phyloP scores from a whole-genome alignment of 2,113 vertebrate species.

The Anarrhichthys ocellatus region DNA sequence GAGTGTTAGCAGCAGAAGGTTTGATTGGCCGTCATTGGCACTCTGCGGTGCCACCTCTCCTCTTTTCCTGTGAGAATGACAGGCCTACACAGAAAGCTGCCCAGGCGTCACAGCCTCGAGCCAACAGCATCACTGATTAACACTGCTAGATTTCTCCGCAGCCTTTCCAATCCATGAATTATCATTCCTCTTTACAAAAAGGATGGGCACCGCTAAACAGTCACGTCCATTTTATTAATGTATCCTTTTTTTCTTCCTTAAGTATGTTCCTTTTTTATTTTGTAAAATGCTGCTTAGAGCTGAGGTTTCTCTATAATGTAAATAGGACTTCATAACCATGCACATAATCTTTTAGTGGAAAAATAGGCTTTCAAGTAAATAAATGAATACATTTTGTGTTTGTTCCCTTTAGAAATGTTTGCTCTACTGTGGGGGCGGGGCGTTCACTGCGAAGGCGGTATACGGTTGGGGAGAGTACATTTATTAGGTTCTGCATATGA shows the following conservation, averaged over 20 bases:
- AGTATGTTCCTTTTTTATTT: background rate
- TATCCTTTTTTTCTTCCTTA: conserved; percentile 9
- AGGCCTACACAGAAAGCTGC: conserved; percentile 67
- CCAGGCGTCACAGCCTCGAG: conserved; percentile 54
- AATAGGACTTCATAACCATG: conserved; percentile 33
- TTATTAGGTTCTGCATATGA: background rate
- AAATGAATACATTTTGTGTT: conserved; percentile 13
- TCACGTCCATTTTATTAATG: conserved; percentile 28
- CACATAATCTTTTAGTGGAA: conserved; percentile 1
- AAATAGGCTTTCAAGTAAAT: conserved; percentile 25
- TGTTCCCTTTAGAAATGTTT: background rate
- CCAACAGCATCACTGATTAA: conserved; percentile 70
- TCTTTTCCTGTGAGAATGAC: conserved; percentile 67
- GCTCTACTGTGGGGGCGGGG: background rate
- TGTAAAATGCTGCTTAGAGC: conserved; percentile 20
- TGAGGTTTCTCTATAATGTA: conserved; percentile 28
- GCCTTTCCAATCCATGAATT: conserved; percentile 55
- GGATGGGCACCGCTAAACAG: conserved; percentile 35
- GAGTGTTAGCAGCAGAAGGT: conserved; percentile 74
- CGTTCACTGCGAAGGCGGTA: background rate
- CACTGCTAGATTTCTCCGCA: conserved; percentile 60
- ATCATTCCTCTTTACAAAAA: conserved; percentile 51
- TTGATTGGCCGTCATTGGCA: conserved; percentile 62
- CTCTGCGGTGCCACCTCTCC: conserved; percentile 64
- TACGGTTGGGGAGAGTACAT: background rate